Evolutionary conservation across 2,113 vertebrate genomes (phyloP), one percentile per base, ranked within the genome.

Genomic region (Pongo pygmaeus): DNA sequence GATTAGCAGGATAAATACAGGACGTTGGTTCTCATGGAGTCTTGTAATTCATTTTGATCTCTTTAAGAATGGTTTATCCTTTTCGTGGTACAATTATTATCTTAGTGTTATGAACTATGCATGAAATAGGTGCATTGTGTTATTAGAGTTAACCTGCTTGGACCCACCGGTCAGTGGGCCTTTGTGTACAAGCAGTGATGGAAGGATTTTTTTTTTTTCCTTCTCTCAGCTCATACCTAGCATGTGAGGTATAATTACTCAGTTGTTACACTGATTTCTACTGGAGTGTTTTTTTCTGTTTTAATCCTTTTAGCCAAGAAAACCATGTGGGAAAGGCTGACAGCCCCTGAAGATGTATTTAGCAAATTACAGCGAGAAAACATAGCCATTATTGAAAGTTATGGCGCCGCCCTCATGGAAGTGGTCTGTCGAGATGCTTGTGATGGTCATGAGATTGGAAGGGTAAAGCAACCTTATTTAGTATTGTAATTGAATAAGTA

Each of bases 381-480:
- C 95, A 99, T 99, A 48, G 98, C 99, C 25, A 99, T 99, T 96
- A 99, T 99, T 74, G 99, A 99, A 98, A 99, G 99, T 97, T 99
- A 99, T 0, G 99, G 99, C 50, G 99, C 99, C 6, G 98, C 99
- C 4, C 99, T 99, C 17, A 99, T 99, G 99, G 99, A 99, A 96
- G 99, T 99, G 87, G 99, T 99, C 93, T 99, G 99, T 96, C 98
- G 99, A 96, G 99, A 99, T 48, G 99, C 99, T 70, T 99, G 99
- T 92, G 99, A 99, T 43, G 99, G 99, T 14, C 99, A 99, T 78
- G 99, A 99, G 98, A 99, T 99, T 61, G 99, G 99, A 98, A 98
- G 99, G 98, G 99, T 99, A 99, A 97, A n/a, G 95, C 87, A 92
- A 30, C 27, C 57, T 43, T 67, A 6, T 84, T 88, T 40, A 67